These are phyloP conservation scores for Leptobrachium ailaonicum DNA, from an alignment of 2,113 vertebrate genomes.

Conservation along the genomic window DNA sequence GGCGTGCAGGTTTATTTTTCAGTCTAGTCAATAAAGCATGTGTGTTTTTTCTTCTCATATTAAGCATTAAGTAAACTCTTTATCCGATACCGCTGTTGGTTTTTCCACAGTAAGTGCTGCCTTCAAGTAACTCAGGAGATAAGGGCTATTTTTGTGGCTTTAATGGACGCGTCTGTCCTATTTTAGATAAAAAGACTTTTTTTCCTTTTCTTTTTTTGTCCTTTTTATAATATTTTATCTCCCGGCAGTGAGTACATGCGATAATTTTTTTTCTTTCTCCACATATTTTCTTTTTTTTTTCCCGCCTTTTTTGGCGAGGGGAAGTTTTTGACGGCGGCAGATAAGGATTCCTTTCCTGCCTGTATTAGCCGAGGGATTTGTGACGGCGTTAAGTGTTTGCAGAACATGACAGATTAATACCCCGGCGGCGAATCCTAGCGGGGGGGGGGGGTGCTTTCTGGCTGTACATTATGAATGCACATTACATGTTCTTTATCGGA, in stretches of 20 bases:
- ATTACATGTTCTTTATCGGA: slow-evolving; percentile 4
- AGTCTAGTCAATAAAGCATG: too few species aligned
- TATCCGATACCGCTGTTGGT: too few species aligned
- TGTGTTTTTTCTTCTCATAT: too few species aligned
- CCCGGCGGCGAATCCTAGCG: background rate
- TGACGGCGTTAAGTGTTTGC: background rate
- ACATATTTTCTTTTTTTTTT: slow-evolving; percentile 15
- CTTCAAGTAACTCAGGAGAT: too few species aligned
- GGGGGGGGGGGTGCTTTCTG: slow-evolving; percentile 2
- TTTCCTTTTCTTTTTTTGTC: too few species aligned
- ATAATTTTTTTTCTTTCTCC: background rate
- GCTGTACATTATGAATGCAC: background rate
- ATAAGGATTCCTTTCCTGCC: slow-evolving; percentile 27
- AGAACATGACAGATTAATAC: slow-evolving; percentile 30
- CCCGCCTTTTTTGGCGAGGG: slow-evolving; percentile 27
- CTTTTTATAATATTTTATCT: background rate
- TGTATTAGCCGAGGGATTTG: slow-evolving; percentile 2
- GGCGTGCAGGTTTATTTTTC: too few species aligned
- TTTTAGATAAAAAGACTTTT: too few species aligned
- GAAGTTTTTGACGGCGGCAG: slow-evolving; percentile 1
- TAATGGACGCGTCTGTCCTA: too few species aligned
- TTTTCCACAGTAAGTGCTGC: too few species aligned
- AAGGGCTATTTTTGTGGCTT: too few species aligned
- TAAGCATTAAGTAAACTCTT: too few species aligned
- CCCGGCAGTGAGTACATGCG: background rate